Evolutionary conservation across 2,797 vertebrate species (phyloP).

Genomic region (Poecilia wingei): DNA sequence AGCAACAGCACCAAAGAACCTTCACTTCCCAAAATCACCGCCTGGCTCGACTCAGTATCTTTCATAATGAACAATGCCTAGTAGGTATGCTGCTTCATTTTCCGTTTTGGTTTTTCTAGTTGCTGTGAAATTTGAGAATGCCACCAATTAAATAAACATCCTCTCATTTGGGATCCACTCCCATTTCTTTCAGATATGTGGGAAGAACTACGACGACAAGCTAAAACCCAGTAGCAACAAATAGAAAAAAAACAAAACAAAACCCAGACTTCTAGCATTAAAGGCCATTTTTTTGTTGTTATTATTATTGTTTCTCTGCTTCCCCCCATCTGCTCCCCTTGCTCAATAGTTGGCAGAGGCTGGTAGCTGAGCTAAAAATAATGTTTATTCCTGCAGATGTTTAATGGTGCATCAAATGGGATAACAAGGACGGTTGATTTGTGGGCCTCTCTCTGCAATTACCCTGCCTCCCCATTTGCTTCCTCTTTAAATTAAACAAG

Average conservation of each 20-base stretch:
- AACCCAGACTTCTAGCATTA: constrained; percentile 5
- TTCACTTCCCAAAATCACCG: not conserved
- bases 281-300: constrained; percentile 15
- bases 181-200: not conserved
- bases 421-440: constrained; percentile 86
- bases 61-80: not conserved
- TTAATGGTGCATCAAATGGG: constrained; percentile 87
- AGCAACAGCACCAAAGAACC: not conserved
- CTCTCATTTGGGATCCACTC: not conserved
- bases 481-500: constrained; percentile 86
- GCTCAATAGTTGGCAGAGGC: constrained; percentile 46
- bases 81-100: not conserved
- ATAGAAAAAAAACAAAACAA: constrained; percentile 15
- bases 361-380: constrained; percentile 79
- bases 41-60: not conserved
- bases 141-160: too few relatives aligned
- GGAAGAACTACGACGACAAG: not conserved
- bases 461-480: constrained; percentile 80
- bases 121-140: not conserved
- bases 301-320: constrained; percentile 31
- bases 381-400: constrained; percentile 80
- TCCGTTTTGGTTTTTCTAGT: not conserved
- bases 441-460: constrained; percentile 83
- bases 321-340: constrained; percentile 52
- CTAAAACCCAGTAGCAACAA: constrained; percentile 4